phyloP scores from a whole-genome alignment of 2,113 vertebrate genomes.

The Lates calcarifer region DNA sequence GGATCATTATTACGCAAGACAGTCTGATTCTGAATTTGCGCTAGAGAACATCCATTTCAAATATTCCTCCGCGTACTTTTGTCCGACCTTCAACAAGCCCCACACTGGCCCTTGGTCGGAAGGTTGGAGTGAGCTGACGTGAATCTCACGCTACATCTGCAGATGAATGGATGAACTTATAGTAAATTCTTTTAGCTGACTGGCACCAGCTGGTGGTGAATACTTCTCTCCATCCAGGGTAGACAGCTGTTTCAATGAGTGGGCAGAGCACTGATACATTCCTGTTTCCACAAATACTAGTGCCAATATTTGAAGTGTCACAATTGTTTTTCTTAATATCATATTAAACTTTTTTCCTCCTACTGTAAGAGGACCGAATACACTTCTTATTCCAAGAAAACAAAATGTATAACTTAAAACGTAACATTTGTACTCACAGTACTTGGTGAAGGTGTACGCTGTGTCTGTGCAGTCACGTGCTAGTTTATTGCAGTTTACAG shows the following conservation, averaged over 20 bases:
- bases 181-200: constrained; percentile 53
- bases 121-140: neutral
- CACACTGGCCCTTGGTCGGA: neutral
- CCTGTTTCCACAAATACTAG: constrained; percentile 49
- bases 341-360: neutral
- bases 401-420: too few species aligned
- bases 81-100: neutral
- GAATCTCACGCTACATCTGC: neutral
- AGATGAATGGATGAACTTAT: constrained; percentile 27
- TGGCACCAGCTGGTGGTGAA: constrained; percentile 60
- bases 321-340: neutral
- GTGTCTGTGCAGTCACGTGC: too few species aligned
- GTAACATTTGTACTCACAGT: too few species aligned
- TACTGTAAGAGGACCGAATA: too few species aligned
- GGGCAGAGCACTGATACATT: constrained; percentile 54
- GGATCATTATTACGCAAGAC: constrained; percentile 22
- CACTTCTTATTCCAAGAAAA: too few species aligned
- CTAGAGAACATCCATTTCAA: constrained; percentile 10
- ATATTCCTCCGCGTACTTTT: neutral
- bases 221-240: constrained; percentile 59
- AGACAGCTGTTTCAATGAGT: constrained; percentile 74
- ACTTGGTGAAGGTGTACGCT: too few species aligned
- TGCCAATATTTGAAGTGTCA: neutral
- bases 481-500: too few species aligned
- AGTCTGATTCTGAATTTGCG: constrained; percentile 3